Evolutionary conservation across 2,888 invertebrate genomes (phyloP), one percentile per base, ranked within the genome.

Genomic region (Mongoloraphidia duomilia): DNA sequence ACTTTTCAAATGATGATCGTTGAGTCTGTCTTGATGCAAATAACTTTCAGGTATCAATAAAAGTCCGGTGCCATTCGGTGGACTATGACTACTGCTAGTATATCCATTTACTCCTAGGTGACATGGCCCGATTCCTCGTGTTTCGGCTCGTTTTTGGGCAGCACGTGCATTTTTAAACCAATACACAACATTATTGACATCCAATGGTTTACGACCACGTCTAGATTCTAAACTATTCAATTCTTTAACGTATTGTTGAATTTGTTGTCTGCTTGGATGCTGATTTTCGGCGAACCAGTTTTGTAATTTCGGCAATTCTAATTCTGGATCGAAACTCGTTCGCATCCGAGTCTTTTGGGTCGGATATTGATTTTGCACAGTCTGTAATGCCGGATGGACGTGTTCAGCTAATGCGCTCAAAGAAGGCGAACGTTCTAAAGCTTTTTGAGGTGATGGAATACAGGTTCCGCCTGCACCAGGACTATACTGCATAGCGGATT

Each of bases 81-180:
- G 78, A 59, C 79, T 79, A 58, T 80, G 79, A 57, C 77, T 79
- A 59, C 74, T 73, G 55, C 76, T 76, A 54, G 73, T 74, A 57
- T 79, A 81, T 10, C 80, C 80, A 59, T 81, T 81, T 9, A 78
- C 68, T 9, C 76, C 74, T 57, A 74, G 69, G 61, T 72, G 82
- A 60, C 71, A 80, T 60, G 67, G 60, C 58, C 67, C 56, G 56
- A 77, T 73, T 63, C 77, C 73, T 54, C 86, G 73, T 60, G 84
- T 72, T 69, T 92, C 91, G 3, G 92, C 92, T 40, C 95, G 76
- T 62, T 95, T 92, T 64, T 92, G 90, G 1, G 94, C 94, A 1
- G 96, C 96, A 46, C 97, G 76, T 0, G 96, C 95, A 64, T 96
- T 96, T 66, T 96, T 95, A 70, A 98, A 98, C 92, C 92, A 92